Conservation (phyloP, 2,888 invertebrate species). For the Leptothorax acervorum region DNA sequence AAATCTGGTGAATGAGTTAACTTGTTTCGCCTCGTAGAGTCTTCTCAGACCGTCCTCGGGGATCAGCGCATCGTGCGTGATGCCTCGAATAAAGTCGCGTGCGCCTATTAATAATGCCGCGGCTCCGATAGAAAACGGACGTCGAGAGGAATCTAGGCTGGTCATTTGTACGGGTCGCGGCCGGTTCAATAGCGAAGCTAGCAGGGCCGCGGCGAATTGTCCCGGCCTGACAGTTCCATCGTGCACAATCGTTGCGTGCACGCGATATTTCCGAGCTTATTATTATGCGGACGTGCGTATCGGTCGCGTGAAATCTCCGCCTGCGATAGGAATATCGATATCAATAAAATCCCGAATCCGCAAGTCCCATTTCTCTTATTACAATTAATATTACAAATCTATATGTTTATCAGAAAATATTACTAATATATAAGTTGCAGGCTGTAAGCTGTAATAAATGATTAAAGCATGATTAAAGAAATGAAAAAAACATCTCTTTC, state of each 20-base stretch:
- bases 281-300: slow-evolving; percentile 28
- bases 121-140: slow-evolving; percentile 62
- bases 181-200: slow-evolving; percentile 25
- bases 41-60: slow-evolving; percentile 36
- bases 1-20: slow-evolving; percentile 60
- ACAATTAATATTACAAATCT: background rate
- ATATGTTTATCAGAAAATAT: background rate
- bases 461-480: background rate
- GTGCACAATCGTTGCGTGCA: slow-evolving; percentile 36
- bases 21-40: slow-evolving; percentile 50
- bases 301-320: slow-evolving; percentile 36
- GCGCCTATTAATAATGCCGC: slow-evolving; percentile 66
- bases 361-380: background rate
- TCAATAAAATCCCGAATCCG: slow-evolving; percentile 13
- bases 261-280: slow-evolving; percentile 37
- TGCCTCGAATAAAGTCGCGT: slow-evolving; percentile 69
- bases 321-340: background rate
- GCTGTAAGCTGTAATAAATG: background rate
- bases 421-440: background rate
- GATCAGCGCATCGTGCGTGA: slow-evolving; percentile 61
- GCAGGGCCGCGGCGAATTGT: slow-evolving; percentile 6
- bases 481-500: background rate
- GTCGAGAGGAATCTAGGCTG: slow-evolving; percentile 68
- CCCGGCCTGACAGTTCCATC: slow-evolving; percentile 10
- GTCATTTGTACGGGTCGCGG: slow-evolving; percentile 37